Evolutionary conservation across 2,113 vertebrate genomes (phyloP).

Genomic region (Sterna hirundo): DNA sequence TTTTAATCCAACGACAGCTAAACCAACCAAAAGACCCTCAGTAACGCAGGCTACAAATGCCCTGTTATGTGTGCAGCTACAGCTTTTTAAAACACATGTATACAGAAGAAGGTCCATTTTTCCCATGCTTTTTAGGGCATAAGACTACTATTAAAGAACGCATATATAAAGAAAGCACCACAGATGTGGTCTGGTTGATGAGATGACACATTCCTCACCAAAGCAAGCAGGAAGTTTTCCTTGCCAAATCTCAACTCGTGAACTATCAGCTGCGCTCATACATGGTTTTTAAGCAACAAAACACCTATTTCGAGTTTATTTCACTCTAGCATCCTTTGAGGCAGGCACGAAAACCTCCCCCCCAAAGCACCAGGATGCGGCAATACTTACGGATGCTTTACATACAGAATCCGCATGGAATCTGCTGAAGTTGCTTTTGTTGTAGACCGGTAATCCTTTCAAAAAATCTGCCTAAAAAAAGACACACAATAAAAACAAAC

Average conservation of each 20-base stretch:
- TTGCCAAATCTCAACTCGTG: background rate
- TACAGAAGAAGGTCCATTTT: background rate
- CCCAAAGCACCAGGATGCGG: background rate
- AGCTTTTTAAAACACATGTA: background rate
- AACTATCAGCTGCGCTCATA: background rate
- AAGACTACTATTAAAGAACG: background rate
- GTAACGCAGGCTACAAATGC: no score
- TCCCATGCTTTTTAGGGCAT: background rate
- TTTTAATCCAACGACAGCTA: background rate
- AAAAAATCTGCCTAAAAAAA: slow-evolving; percentile 91
- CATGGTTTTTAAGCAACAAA: background rate
- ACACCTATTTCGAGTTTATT: background rate
- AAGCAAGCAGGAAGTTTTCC: background rate
- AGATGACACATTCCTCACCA: background rate
- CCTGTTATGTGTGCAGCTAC: accelerated
- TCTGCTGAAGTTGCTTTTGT: slow-evolving; percentile 98
- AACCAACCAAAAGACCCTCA: no score
- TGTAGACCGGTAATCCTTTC: slow-evolving; percentile 97
- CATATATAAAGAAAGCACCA: background rate
- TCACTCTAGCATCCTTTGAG: background rate
- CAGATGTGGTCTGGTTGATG: background rate
- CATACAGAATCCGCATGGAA: slow-evolving; percentile 98
- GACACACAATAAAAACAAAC: background rate
- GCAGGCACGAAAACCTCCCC: background rate
- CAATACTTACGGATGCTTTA: slow-evolving; percentile 92